Evolutionary conservation across 2,113 vertebrate genomes (phyloP).

Genomic region (Zonotrichia leucophrys): DNA sequence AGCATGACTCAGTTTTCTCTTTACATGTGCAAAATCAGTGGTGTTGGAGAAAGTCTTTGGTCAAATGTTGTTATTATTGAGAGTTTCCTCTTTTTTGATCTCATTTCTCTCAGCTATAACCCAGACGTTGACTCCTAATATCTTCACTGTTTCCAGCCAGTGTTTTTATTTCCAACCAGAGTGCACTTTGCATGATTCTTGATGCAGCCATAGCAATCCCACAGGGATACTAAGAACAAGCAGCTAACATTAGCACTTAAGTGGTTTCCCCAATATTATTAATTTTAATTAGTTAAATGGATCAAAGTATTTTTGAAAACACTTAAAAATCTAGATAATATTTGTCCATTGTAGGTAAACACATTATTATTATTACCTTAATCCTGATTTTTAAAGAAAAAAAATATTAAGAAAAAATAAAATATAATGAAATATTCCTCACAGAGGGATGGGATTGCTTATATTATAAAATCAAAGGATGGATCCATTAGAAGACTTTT

Average conservation of each 20-base stretch:
- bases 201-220: not conserved
- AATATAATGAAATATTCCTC: not conserved
- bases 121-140: not conserved
- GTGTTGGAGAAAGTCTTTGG: not conserved
- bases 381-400: not conserved
- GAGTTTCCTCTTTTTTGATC: not conserved
- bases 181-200: not conserved
- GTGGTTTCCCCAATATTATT: not conserved
- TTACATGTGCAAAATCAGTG: not conserved
- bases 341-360: not conserved
- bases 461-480: not conserved
- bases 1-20: not conserved
- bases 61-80: not conserved
- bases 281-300: constrained; percentile 1
- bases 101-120: not conserved
- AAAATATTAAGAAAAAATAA: not conserved
- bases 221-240: not conserved
- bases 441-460: not conserved
- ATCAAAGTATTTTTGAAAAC: not conserved
- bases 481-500: not conserved
- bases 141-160: not conserved
- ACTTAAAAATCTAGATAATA: not conserved
- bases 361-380: not conserved
- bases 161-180: not conserved
- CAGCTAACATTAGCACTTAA: not conserved